phyloP scores from a whole-genome alignment of 2,113 vertebrate genomes.

The Rhea americana region DNA sequence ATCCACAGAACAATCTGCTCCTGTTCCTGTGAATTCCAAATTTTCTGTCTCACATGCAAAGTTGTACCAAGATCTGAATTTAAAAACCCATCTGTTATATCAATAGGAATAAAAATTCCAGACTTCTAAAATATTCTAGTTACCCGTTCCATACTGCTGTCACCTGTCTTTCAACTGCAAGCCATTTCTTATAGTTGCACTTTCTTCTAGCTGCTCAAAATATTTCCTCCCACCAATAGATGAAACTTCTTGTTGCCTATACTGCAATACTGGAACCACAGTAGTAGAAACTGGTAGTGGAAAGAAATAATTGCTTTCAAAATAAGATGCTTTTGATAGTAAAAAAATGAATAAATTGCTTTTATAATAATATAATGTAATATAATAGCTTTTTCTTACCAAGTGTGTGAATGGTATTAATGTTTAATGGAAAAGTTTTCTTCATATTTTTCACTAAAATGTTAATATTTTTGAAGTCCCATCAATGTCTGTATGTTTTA shows the following conservation, averaged over 20 bases:
- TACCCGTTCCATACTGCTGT: constrained; percentile 40
- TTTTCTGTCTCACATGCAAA: constrained; percentile 68
- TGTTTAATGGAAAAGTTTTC: neutral
- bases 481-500: neutral
- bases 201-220: neutral
- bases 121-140: constrained; percentile 57
- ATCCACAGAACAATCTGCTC: constrained; percentile 60
- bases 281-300: neutral
- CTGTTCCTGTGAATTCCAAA: constrained; percentile 53
- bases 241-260: neutral
- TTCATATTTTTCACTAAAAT: neutral
- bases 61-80: constrained; percentile 62
- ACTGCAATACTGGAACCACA: neutral
- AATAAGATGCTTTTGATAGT: neutral
- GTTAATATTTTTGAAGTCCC: neutral
- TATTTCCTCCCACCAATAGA: neutral
- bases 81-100: constrained; percentile 68
- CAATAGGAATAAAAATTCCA: constrained; percentile 55
- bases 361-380: neutral
- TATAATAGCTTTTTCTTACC: neutral
- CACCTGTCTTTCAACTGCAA: constrained; percentile 58
- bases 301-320: neutral
- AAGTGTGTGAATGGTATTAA: neutral
- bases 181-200: neutral
- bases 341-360: neutral